Conservation (phyloP, 2,797 vertebrate species). For the Lithobates pipiens region DNA sequence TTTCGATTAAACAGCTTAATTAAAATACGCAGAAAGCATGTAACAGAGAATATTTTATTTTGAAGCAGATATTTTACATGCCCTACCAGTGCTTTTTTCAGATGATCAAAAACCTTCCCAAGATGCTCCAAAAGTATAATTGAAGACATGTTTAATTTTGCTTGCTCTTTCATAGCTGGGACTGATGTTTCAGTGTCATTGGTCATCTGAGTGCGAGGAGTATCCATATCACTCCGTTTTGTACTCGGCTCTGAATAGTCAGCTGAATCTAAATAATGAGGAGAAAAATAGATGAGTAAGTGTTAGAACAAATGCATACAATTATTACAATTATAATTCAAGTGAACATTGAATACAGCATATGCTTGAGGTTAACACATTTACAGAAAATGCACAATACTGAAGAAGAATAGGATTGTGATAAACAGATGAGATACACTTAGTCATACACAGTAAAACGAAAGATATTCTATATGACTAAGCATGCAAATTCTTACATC, state of each 20-base stretch:
- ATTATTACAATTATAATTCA: not conserved
- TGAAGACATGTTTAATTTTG: slow-evolving; percentile 33
- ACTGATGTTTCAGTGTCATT: not conserved
- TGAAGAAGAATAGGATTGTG: not conserved
- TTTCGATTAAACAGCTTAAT: not conserved
- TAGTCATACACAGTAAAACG: not conserved
- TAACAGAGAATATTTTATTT: not conserved
- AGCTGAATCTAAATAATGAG: slow-evolving; percentile 59
- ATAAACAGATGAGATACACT: not conserved
- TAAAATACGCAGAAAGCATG: not conserved
- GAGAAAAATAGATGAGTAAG: slow-evolving; percentile 39
- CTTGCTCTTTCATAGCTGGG: not conserved
- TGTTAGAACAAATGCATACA: not conserved
- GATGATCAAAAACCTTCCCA: slow-evolving; percentile 78
- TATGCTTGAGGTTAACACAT: not conserved
- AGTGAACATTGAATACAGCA: not conserved
- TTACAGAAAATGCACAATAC: not conserved
- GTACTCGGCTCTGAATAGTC: slow-evolving; percentile 63
- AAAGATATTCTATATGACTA: not conserved
- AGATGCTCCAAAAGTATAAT: slow-evolving; percentile 75
- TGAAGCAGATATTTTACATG: not conserved
- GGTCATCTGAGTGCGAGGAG: slow-evolving; percentile 48
- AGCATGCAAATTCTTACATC: not conserved
- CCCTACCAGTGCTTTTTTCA: slow-evolving; percentile 88
- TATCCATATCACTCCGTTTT: slow-evolving; percentile 63